A percentile compares a stretch with the other conserved stretches of the same genome.
Conservation (phyloP, 2,888 invertebrate genomes). For the Andrena bicolor region DNA sequence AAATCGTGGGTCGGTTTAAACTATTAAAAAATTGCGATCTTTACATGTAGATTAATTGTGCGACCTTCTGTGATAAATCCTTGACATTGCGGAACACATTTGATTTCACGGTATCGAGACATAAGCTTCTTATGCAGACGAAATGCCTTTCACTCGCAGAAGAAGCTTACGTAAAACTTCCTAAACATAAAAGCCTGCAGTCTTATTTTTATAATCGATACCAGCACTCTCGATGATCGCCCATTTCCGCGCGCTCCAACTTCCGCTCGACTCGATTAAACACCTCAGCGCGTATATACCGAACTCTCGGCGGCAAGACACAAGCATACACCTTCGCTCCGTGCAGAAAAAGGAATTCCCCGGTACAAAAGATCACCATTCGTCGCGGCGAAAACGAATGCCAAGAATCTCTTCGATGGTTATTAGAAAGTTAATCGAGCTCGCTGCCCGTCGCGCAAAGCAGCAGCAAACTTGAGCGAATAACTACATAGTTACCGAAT, state of each 20-base stretch:
- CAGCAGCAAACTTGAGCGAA: constrained; percentile 1
- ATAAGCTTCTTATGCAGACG: constrained; percentile 9
- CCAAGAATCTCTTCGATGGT: background rate
- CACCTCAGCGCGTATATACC: background rate
- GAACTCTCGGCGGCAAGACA: background rate
- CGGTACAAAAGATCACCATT: background rate
- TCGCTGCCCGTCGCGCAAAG: constrained; percentile 16
- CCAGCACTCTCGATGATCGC: background rate
- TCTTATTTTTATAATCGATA: background rate
- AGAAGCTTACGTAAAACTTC: constrained; percentile 5
- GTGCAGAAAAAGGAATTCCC: background rate
- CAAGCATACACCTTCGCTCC: background rate
- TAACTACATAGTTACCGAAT: constrained; percentile 61
- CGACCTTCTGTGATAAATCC: background rate
- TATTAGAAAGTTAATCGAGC: background rate
- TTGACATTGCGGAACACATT: background rate
- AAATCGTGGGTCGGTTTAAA: constrained; percentile 2
- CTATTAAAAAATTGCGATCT: background rate
- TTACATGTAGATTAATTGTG: background rate
- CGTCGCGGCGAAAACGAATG: background rate
- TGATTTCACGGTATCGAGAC: background rate
- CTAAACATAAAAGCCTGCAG: background rate
- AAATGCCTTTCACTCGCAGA: constrained; percentile 25
- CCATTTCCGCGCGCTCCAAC: background rate
- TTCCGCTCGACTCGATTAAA: constrained; percentile 6